Conservation (phyloP, 2,797 vertebrate species). For the Sebastes itinus region DNA sequence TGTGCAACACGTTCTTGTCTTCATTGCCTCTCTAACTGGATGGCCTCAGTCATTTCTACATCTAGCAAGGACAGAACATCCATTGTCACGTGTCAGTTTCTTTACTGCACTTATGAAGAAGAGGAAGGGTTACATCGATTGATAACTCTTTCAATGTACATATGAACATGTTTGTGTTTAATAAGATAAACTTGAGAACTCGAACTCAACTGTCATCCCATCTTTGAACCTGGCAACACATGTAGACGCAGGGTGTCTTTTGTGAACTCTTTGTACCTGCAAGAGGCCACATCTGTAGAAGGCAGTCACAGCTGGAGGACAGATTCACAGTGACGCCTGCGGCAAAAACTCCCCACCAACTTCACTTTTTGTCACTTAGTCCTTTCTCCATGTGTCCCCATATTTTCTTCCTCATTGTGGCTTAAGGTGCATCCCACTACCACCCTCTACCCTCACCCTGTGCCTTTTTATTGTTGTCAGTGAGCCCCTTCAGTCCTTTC, state of each 20-base stretch:
- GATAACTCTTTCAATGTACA: not conserved
- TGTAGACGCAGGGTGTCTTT: not conserved
- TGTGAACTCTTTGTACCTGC: not conserved
- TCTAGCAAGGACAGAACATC: not conserved
- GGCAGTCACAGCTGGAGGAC: conserved; percentile 36
- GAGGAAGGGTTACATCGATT: not conserved
- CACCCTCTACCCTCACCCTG: not conserved
- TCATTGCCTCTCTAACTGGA: too few relatives aligned
- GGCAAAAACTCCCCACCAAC: not conserved
- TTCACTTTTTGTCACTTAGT: not conserved
- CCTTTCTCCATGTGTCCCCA: not conserved
- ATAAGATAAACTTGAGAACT: not conserved
- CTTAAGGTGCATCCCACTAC: not conserved
- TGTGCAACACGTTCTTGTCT: too few relatives aligned
- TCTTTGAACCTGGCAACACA: not conserved
- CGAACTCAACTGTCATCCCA: not conserved
- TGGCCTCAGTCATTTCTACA: too few relatives aligned
- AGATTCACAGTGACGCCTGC: conserved; percentile 8
- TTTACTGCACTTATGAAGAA: not conserved
- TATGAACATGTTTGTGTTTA: not conserved
- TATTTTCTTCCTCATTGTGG: conserved; percentile 2
- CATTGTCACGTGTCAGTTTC: not conserved
- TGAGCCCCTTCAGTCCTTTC: not conserved
- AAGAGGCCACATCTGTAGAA: not conserved
- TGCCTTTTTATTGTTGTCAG: not conserved